Evolutionary conservation across 2,797 vertebrate genomes (phyloP), one percentile per base, ranked within the genome.

Genomic region (Echiichthys vipera): DNA sequence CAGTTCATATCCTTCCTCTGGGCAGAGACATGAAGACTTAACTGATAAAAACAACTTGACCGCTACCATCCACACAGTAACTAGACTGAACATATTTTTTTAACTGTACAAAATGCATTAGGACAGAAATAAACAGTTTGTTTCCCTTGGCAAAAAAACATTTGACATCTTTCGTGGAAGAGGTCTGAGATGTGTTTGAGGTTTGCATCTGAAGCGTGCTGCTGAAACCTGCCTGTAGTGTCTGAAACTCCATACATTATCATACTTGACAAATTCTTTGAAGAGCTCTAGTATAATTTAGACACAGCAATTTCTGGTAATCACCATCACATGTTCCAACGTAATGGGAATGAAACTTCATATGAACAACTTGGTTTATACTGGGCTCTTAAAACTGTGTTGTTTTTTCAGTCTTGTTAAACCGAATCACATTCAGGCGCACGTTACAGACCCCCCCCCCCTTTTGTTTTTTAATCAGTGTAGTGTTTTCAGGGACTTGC

Each of bases 401-500:
- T 55, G 27, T 39, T 68, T 73, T n/a, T 77, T 64, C 64, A 77
- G 66, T 70, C 62, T 27, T 36, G 32, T 77, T 62, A 56, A 66
- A 81, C 51, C 74, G 20, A 47, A 71, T 77, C 71, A 76, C 71
- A 84, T 78, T 78, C 65, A 76, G 67, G 80, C 14, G 4, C 55
- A 77, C n/a, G 58, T 77, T 49, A 81, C 20, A 86, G 30, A 72
- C 25, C 53, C 46, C 32, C 53, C 37, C 7, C n/a, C 34, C 34
- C 12, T 0, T 11, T 42, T 53, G n/a, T 37, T 43, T 39, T n/a
- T 64, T 51, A 67, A 57, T 77, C 73, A 82, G 62, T 80, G 80
- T 90, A 91, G 88, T 91, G 91, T 87, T 84, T 87, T 70, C 24
- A 66, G 58, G 59, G 67, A 80, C 46, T 79, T 63, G 61, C 49